A percentile compares a stretch with the other conserved stretches of the same genome.
phyloP scores from a whole-genome alignment of 1,140 invertebrate genomes.

The Aphelenchoides fujianensis region DNA sequence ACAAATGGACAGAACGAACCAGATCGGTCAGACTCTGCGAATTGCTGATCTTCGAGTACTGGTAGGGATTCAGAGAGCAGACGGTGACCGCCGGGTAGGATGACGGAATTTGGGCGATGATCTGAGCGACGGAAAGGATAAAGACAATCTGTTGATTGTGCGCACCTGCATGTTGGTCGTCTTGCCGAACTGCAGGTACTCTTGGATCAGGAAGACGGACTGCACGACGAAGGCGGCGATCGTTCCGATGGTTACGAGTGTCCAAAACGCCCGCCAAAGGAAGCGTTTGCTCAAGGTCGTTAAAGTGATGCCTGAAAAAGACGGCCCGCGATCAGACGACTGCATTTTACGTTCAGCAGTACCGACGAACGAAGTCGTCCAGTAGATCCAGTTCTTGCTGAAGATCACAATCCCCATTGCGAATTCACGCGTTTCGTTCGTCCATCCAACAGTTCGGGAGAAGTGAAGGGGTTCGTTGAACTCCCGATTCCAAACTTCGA shows the following conservation, averaged over 20 bases:
- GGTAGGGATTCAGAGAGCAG: conserved; percentile 10
- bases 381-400: conserved; percentile 12
- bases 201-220: neutral
- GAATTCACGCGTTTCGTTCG: neutral
- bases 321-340: neutral
- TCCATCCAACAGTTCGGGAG: neutral
- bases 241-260: neutral
- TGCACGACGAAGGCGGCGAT: neutral
- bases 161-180: neutral
- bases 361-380: conserved; percentile 4
- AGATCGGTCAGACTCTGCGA: neutral
- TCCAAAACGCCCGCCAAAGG: neutral
- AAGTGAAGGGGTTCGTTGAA: too few species aligned
- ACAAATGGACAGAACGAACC: neutral
- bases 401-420: conserved; percentile 17
- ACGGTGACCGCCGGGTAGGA: conserved; percentile 16
- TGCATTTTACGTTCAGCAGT: too few species aligned
- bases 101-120: neutral
- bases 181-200: neutral
- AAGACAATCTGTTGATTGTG: neutral
- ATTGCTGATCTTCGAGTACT: neutral
- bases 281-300: neutral
- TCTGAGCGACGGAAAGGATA: neutral
- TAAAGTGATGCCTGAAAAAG: neutral
- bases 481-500: neutral